phyloP scores from a whole-genome alignment of 2,797 vertebrate genomes.

The Clamator glandarius region DNA sequence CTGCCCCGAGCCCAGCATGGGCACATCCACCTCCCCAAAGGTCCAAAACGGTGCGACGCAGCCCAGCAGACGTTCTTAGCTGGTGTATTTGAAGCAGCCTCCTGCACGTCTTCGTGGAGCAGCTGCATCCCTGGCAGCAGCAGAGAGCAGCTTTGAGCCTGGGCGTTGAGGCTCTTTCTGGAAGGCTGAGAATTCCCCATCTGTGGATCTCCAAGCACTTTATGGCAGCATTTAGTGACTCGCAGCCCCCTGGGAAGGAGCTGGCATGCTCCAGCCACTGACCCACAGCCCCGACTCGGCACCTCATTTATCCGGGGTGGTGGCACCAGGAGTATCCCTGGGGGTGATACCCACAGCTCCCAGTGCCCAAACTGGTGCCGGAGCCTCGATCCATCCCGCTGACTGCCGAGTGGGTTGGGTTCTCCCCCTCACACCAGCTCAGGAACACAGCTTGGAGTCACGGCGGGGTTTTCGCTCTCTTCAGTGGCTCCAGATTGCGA shows the following conservation, averaged over 20 bases:
- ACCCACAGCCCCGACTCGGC: neutral
- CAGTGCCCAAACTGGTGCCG: fast-evolving
- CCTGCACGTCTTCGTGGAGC: fast-evolving
- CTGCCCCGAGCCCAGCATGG: fast-evolving
- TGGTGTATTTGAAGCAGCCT: neutral
- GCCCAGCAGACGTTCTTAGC: neutral
- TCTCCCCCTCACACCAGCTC: neutral
- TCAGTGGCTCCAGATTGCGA: conserved; percentile 70
- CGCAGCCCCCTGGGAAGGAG: fast-evolving
- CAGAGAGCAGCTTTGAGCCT: neutral
- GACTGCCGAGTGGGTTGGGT: fast-evolving
- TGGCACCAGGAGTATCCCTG: neutral
- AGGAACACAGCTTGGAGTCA: conserved; percentile 14
- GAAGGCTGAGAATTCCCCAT: neutral
- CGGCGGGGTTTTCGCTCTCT: conserved; percentile 51
- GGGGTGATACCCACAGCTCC: neutral
- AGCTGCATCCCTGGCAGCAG: neutral
- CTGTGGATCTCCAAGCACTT: neutral
- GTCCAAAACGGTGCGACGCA: neutral
- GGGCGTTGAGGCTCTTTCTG: neutral
- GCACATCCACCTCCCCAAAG: fast-evolving
- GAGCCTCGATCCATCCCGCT: neutral
- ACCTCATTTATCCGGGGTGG: neutral
- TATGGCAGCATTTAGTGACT: fast-evolving
- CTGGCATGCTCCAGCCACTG: fast-evolving